phyloP scores from a whole-genome alignment of 2,113 vertebrate genomes.

The Natator depressus region DNA sequence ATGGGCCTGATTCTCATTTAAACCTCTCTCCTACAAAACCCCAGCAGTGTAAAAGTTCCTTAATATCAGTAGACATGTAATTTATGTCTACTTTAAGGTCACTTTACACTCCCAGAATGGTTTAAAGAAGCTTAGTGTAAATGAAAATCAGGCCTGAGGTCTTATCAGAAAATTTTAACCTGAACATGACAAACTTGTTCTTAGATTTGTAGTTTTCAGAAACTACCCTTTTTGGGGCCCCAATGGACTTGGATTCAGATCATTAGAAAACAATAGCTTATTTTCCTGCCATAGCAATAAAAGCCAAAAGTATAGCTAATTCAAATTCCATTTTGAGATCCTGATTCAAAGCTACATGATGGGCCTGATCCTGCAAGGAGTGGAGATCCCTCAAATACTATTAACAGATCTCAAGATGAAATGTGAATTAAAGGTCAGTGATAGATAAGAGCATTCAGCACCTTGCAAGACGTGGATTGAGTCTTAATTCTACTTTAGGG shows the following conservation, averaged over 20 bases:
- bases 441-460: background rate
- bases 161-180: background rate
- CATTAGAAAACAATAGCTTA: background rate
- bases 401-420: background rate
- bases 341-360: background rate
- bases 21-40: background rate
- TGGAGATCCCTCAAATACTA: background rate
- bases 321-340: background rate
- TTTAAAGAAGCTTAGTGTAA: background rate
- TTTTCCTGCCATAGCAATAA: background rate
- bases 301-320: accelerated
- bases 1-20: background rate
- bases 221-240: background rate
- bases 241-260: background rate
- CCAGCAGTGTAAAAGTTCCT: background rate
- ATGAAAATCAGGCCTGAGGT: background rate
- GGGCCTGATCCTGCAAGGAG: background rate
- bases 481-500: background rate
- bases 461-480: background rate
- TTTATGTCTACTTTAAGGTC: background rate
- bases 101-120: background rate
- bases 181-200: background rate
- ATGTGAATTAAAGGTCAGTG: background rate
- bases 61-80: background rate
- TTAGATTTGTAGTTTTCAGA: background rate